Evolutionary conservation across 1,140 invertebrate species (phyloP).

Genomic region (Drepana arcuata): DNA sequence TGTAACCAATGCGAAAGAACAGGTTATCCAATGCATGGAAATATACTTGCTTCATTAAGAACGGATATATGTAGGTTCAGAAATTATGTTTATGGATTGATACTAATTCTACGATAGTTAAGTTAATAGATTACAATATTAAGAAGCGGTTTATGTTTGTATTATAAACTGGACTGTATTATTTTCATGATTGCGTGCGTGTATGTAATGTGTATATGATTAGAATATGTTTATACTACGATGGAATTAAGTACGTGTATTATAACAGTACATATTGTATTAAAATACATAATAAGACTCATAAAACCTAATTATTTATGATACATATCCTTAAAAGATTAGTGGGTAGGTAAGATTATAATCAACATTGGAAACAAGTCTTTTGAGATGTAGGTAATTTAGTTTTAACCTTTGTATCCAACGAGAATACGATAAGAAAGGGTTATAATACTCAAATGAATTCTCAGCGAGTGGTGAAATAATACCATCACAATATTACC

Average conservation of each 20-base stretch:
- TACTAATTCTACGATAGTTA: constrained; percentile 21
- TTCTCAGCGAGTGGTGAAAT: constrained; percentile 32
- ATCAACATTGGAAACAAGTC: too few relatives aligned
- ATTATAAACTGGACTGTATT: constrained; percentile 51
- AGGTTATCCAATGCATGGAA: too few relatives aligned
- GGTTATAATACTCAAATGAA: constrained; percentile 41
- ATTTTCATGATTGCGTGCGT: constrained; percentile 30
- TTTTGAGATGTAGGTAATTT: too few relatives aligned
- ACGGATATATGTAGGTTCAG: too few relatives aligned
- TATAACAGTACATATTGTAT: constrained; percentile 28
- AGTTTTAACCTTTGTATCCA: too few relatives aligned
- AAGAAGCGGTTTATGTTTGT: constrained; percentile 40
- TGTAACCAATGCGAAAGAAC: too few relatives aligned
- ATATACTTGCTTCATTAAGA: too few relatives aligned
- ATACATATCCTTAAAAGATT: constrained; percentile 14
- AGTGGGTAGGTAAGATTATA: too few relatives aligned
- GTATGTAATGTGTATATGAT: constrained; percentile 28
- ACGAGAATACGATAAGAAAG: too few relatives aligned
- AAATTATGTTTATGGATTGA: too few relatives aligned
- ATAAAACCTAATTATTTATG: constrained; percentile 20
- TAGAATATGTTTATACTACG: constrained; percentile 36
- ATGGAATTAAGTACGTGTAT: constrained; percentile 23
- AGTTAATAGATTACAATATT: constrained; percentile 35
- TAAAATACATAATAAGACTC: constrained; percentile 20
- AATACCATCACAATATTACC: constrained; percentile 61